Evolutionary conservation across 2,888 invertebrate genomes (phyloP), one percentile per base, ranked within the genome.

Genomic region (Drosophila neotestacea): DNA sequence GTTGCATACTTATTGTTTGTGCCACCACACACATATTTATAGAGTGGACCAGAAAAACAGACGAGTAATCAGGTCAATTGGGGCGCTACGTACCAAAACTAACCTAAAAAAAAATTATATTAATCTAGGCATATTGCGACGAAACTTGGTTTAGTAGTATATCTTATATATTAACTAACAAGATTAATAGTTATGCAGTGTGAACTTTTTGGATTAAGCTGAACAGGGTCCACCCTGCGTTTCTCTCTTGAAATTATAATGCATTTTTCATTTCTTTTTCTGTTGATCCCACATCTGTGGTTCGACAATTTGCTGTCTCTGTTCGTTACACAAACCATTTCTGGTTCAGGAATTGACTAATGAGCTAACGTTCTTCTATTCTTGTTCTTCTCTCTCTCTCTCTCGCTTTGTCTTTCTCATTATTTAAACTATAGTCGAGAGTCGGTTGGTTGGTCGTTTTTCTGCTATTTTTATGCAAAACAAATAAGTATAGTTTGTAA

Each of bases 61-160:
- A 28, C 64, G 42, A 47, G 59, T 87, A 89, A 89, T 89, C 89
- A 85, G 83, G 89, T 83, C 89, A 89, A 88, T 80, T 76, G 81
- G 70, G 68, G 54, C 76, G 64, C 61, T 60, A 73, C 59, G 56
- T 63, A 59, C 32, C 32, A 13, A 46, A 61, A 38, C 9, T 60
- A 48, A 60, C 56, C 41, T 61, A 36, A 47, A 56, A 56, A 9
- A 32, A 11, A 28, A 11, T 11, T n/a, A 44, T 27, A n/a, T 30
- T 5, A 41, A 28, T 54, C 34, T 32, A 11, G 27, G 9, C 10
- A 10, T 5, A 22, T 22, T 10, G 41, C 41, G 9, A 41, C 44
- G 28, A 46, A 46, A 46, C 10, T 16, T 32, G 11, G 4, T 16
- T 38, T 51, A 36, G 27, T 36, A 36, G 36, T 11, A 51, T 11